Conservation (phyloP, 2,888 invertebrate genomes). For the Oligia strigilis region DNA sequence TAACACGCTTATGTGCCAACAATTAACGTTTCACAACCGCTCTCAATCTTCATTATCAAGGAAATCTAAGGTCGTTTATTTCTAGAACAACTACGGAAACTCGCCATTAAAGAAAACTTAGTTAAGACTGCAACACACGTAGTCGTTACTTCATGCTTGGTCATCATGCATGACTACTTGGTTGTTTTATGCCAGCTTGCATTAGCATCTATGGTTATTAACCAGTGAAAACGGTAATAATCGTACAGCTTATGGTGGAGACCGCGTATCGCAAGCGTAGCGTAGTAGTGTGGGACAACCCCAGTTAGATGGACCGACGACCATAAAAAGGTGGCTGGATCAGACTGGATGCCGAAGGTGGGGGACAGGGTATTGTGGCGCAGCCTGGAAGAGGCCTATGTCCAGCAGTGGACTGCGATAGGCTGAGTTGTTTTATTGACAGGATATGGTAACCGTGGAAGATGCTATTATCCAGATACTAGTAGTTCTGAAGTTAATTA, state of each 20-base stretch:
- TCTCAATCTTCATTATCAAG: constrained; percentile 13
- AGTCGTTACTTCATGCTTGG: background rate
- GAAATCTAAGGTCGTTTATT: constrained; percentile 23
- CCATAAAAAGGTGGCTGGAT: too few species aligned
- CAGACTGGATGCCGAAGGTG: background rate
- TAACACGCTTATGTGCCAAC: constrained; percentile 23
- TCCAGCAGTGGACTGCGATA: background rate
- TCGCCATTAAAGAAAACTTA: constrained; percentile 28
- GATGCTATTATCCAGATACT: background rate
- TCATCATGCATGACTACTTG: constrained; percentile 10
- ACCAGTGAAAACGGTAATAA: background rate
- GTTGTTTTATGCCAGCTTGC: constrained; percentile 5
- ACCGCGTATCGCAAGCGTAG: too few species aligned
- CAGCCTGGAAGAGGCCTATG: background rate
- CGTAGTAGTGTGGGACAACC: too few species aligned
- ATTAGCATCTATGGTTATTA: background rate
- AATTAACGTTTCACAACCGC: constrained; percentile 36
- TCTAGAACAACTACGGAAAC: constrained; percentile 31
- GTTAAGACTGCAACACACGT: constrained; percentile 15
- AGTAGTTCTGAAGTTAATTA: background rate
- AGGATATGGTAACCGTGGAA: background rate
- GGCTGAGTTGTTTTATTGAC: background rate
- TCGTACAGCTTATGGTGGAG: background rate
- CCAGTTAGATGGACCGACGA: too few species aligned
- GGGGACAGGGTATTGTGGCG: background rate